A percentile compares a stretch with the other conserved stretches of the same genome.
Evolutionary conservation across 2,797 vertebrate species (phyloP).

Genomic region (Neosalanx taihuensis): DNA sequence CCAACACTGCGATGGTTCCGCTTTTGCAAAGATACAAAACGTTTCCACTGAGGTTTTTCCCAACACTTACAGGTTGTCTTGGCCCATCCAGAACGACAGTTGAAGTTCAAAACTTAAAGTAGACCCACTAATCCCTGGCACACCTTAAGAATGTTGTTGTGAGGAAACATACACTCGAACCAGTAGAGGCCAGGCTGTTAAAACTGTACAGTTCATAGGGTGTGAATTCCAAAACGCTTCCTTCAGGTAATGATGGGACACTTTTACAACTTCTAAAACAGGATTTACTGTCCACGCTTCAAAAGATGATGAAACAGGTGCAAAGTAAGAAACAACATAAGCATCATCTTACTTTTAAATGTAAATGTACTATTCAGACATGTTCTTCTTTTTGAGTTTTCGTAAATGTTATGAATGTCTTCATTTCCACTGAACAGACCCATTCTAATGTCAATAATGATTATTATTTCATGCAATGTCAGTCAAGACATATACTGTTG

Average conservation of each 20-base stretch:
- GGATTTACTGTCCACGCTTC: background rate
- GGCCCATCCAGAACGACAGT: background rate
- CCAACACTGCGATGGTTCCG: too few relatives aligned
- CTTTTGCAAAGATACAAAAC: too few relatives aligned
- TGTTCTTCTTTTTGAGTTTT: background rate
- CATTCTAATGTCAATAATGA: too few relatives aligned
- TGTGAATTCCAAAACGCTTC: background rate
- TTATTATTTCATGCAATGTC: too few relatives aligned
- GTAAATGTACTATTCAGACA: too few relatives aligned
- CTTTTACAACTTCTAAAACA: background rate
- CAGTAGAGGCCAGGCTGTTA: background rate
- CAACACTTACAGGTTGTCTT: background rate
- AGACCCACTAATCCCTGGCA: background rate
- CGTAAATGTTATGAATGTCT: background rate
- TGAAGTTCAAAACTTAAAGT: background rate
- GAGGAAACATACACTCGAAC: background rate
- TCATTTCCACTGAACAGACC: too few relatives aligned
- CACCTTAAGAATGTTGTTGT: background rate
- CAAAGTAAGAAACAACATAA: background rate
- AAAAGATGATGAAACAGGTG: background rate
- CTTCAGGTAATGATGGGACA: background rate
- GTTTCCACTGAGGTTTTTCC: background rate
- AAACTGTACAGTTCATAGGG: background rate
- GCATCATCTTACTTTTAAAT: too few relatives aligned
- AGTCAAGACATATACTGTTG: too few relatives aligned